phyloP scores from a whole-genome alignment of 2,888 invertebrate species.

The Nephrocerus scutellatus region DNA sequence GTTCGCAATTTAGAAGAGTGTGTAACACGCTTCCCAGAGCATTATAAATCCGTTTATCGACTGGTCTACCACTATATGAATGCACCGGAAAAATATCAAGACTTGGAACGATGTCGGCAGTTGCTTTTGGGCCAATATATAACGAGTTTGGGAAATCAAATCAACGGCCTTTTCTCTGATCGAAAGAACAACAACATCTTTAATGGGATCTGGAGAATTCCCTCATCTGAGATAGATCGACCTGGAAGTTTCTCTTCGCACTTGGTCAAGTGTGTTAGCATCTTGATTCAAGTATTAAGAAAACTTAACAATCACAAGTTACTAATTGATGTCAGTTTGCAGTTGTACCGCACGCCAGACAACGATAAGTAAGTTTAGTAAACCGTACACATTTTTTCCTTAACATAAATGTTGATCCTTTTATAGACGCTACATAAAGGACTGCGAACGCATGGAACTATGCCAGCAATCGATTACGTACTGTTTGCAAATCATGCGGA shows the following conservation, averaged over 20 bases:
- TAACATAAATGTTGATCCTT: background rate
- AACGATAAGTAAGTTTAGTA: slow-evolving; percentile 63
- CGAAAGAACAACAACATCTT: slow-evolving; percentile 82
- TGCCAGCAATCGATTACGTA: slow-evolving; percentile 71
- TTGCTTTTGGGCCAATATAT: slow-evolving; percentile 63
- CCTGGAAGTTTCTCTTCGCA: slow-evolving; percentile 88
- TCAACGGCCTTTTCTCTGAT: slow-evolving; percentile 79
- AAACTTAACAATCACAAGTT: slow-evolving; percentile 73
- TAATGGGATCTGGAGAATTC: slow-evolving; percentile 90
- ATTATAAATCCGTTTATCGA: slow-evolving; percentile 88
- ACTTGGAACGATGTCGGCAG: slow-evolving; percentile 63
- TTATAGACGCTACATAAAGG: slow-evolving; percentile 70
- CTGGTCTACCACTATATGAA: slow-evolving; percentile 77
- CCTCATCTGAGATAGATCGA: slow-evolving; percentile 81
- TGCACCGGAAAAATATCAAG: slow-evolving; percentile 58
- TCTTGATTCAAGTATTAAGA: slow-evolving; percentile 73
- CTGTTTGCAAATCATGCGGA: slow-evolving; percentile 63
- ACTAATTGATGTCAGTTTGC: slow-evolving; percentile 70
- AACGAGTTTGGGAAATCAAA: slow-evolving; percentile 58
- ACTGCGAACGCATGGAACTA: slow-evolving; percentile 74
- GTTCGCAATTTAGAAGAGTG: slow-evolving; percentile 77
- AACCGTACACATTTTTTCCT: slow-evolving; percentile 4
- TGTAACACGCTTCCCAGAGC: slow-evolving; percentile 76
- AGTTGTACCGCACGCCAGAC: slow-evolving; percentile 74
- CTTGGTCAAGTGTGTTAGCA: slow-evolving; percentile 75